Conservation (phyloP, 2,113 vertebrate genomes). For the Vombatus ursinus region DNA sequence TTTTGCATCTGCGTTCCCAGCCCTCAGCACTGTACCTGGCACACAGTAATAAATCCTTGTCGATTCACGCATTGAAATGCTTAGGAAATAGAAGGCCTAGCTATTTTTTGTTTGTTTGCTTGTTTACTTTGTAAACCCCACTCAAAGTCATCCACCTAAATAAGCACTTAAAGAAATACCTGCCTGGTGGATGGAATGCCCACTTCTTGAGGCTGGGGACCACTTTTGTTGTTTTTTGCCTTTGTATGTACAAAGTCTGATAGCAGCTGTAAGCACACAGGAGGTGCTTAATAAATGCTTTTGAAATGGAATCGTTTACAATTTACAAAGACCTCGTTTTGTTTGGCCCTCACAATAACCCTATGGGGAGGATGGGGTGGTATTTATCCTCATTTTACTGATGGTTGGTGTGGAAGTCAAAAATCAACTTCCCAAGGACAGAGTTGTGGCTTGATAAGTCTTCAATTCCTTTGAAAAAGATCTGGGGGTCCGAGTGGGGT, state of each 20-base stretch:
- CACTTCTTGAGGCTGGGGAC: background rate
- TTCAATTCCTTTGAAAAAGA: background rate
- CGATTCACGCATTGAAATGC: background rate
- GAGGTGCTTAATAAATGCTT: background rate
- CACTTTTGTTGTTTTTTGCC: background rate
- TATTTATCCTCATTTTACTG: background rate
- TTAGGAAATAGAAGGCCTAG: no score
- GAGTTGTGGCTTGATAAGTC: background rate
- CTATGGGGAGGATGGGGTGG: background rate
- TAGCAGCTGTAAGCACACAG: background rate
- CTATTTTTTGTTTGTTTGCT: no score
- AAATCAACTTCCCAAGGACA: background rate
- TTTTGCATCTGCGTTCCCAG: background rate
- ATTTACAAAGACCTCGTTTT: background rate
- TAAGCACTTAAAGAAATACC: no score
- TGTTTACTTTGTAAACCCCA: no score
- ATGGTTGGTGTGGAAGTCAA: background rate
- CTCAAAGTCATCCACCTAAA: no score
- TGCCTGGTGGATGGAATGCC: background rate
- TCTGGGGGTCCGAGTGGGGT: background rate
- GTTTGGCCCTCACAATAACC: background rate
- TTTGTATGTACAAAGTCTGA: background rate
- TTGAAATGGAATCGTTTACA: background rate
- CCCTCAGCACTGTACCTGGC: no score
- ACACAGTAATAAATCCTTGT: background rate